Evolutionary conservation across 2,888 invertebrate genomes (phyloP).

Genomic region (Limnephilus rhombicus): DNA sequence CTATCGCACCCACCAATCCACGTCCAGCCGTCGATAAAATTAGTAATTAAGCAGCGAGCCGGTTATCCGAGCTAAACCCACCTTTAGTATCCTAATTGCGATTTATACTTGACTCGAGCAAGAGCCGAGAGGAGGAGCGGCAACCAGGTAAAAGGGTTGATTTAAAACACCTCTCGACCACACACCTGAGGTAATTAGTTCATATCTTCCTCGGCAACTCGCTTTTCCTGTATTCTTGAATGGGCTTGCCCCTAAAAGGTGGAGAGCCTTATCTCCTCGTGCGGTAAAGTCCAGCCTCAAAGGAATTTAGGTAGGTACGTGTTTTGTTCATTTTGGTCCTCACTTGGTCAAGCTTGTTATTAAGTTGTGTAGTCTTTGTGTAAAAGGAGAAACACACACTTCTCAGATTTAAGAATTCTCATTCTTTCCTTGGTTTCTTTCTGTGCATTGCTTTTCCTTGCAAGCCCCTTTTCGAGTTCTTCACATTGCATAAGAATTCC

Average conservation of each 20-base stretch:
- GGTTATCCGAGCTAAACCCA: slow-evolving; percentile 50
- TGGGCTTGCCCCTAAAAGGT: background rate
- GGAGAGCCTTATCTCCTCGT: slow-evolving; percentile 9
- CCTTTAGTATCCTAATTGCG: slow-evolving; percentile 57
- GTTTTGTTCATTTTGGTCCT: background rate
- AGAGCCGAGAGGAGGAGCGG: slow-evolving; percentile 14
- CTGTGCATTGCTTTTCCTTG: background rate
- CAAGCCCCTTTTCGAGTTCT: background rate
- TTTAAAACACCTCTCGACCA: background rate
- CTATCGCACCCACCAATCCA: slow-evolving; percentile 50
- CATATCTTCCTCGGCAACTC: background rate
- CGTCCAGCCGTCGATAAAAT: slow-evolving; percentile 57
- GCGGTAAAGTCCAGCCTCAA: slow-evolving; percentile 36
- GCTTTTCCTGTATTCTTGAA: background rate
- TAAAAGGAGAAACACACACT: background rate
- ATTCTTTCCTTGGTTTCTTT: background rate
- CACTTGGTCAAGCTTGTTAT: background rate
- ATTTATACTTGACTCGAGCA: slow-evolving; percentile 49
- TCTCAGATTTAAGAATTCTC: background rate
- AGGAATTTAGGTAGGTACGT: slow-evolving; percentile 14
- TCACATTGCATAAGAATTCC: background rate
- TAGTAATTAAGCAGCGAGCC: slow-evolving; percentile 58
- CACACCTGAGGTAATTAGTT: background rate
- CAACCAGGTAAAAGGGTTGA: slow-evolving; percentile 31
- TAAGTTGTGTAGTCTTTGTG: background rate